Evolutionary conservation across 2,888 invertebrate genomes (phyloP), one percentile per base, ranked within the genome.

Genomic region (Lochmaea capreae): DNA sequence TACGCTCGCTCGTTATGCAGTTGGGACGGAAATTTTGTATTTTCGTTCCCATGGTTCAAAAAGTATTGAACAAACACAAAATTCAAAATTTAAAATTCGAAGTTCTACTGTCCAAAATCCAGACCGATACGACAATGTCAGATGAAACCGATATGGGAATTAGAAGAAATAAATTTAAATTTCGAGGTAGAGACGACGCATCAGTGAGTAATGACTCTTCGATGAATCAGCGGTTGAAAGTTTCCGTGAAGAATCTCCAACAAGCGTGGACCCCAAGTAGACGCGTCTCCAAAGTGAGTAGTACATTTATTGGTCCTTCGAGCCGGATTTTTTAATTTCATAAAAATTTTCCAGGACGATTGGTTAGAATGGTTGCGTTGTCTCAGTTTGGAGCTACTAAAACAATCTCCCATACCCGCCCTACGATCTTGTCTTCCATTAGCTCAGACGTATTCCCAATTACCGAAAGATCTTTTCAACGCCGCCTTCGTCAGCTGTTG

Each of bases 401-500:
- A 97, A 79, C 97, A 98, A 85, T 98, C 98, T 0, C 97, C 98
- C 2, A 97, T 97, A 46, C 97, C 98, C 8, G 97, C 98, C 0
- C 88, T 99, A 33, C 90, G 92, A 77, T 97, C 98, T 1, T 99
- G 99, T 83, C 93, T 96, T 84, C 93, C 95, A 0, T 87, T 98
- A 18, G 97, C 97, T 0, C 97, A 98, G 87, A 95, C 96, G 42
- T 97, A 99, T 87, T 95, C 96, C 0, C 97, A 98, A 83, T 89
- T 99, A n/a, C 93, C 98, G 0, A 92, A 97, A 65, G 99, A 99
- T 85, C 88, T 99, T 42, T 99, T 99, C 87, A 99, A 99, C 87
- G 98, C 99, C 0, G 98, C 99, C 0, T 99, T 99, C 87, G 97
- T 99, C 10, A 98, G 98, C 0, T 98, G 99, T 85, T 99, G 99